A percentile compares a stretch with the other conserved stretches of the same genome.
Conservation (phyloP, 2,888 invertebrate genomes). For the Caenorhabditis japonica region DNA sequence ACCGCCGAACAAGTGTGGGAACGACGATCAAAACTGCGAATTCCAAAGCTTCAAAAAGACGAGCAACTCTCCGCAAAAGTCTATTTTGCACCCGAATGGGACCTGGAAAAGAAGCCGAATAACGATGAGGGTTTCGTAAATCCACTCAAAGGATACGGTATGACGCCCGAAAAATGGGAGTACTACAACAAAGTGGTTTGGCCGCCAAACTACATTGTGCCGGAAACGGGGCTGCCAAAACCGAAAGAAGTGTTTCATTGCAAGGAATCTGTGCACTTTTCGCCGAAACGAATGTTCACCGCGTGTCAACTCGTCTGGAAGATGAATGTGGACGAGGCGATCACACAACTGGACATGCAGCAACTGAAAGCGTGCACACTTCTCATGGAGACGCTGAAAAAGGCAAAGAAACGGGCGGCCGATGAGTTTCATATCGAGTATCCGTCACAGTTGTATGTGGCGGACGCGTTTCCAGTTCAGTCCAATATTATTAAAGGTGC, state of each 20-base stretch:
- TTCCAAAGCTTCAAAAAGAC: conserved; percentile 63
- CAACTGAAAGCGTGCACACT: conserved; percentile 64
- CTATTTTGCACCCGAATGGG: conserved; percentile 74
- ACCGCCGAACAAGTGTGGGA: conserved; percentile 55
- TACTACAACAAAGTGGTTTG: conserved; percentile 76
- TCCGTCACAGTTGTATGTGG: conserved; percentile 73
- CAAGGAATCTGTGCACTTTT: conserved; percentile 66
- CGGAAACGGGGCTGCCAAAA: conserved; percentile 75
- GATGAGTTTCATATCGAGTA: conserved; percentile 73
- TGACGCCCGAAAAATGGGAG: conserved; percentile 77
- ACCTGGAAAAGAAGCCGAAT: conserved; percentile 65
- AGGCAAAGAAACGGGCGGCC: conserved; percentile 70
- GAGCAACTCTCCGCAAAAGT: conserved; percentile 60
- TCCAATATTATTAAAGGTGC: conserved; percentile 71
- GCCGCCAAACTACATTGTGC: conserved; percentile 75
- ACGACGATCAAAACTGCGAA: conserved; percentile 53
- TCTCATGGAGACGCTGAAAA: conserved; percentile 67
- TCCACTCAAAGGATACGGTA: conserved; percentile 69
- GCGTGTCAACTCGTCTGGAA: conserved; percentile 73
- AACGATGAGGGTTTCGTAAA: conserved; percentile 64
- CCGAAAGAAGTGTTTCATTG: conserved; percentile 68
- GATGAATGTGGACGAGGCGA: conserved; percentile 73
- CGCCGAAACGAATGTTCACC: conserved; percentile 73
- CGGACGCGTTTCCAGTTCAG: conserved; percentile 74
- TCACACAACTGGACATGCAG: conserved; percentile 67